Evolutionary conservation across 2,113 vertebrate genomes (phyloP).

Genomic region (Oreotrochilus melanogaster): DNA sequence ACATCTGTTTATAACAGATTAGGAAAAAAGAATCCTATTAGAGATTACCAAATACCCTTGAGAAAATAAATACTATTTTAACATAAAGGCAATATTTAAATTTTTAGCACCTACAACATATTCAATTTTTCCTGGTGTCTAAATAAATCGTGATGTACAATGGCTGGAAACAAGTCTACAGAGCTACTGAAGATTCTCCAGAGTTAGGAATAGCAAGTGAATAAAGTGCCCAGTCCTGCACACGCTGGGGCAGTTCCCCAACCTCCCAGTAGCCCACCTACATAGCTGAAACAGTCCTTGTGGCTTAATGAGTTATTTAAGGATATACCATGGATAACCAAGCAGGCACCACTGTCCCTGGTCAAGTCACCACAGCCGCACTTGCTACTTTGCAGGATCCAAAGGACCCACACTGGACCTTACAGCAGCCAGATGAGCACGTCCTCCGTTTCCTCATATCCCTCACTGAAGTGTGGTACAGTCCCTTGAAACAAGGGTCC

Average conservation of each 20-base stretch:
- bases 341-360: neutral
- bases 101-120: neutral
- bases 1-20: constrained; percentile 40
- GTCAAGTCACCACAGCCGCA: neutral
- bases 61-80: constrained; percentile 20
- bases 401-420: neutral
- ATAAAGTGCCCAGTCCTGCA: neutral
- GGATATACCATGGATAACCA: neutral
- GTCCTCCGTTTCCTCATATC: neutral
- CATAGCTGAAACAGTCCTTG: neutral
- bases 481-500: neutral
- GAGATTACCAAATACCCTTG: neutral
- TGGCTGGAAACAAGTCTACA: neutral
- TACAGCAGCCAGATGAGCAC: rapidly evolving
- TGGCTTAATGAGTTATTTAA: neutral
- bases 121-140: neutral
- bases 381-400: neutral
- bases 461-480: neutral
- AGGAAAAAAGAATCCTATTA: constrained; percentile 44
- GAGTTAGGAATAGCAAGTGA: rapidly evolving
- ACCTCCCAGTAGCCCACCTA: neutral
- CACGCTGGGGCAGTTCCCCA: neutral
- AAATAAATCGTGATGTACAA: neutral
- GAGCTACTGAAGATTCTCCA: neutral
- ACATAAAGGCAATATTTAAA: neutral